Evolutionary conservation across 2,113 vertebrate species (phyloP).

Genomic region (Ctenodactylus gundi): DNA sequence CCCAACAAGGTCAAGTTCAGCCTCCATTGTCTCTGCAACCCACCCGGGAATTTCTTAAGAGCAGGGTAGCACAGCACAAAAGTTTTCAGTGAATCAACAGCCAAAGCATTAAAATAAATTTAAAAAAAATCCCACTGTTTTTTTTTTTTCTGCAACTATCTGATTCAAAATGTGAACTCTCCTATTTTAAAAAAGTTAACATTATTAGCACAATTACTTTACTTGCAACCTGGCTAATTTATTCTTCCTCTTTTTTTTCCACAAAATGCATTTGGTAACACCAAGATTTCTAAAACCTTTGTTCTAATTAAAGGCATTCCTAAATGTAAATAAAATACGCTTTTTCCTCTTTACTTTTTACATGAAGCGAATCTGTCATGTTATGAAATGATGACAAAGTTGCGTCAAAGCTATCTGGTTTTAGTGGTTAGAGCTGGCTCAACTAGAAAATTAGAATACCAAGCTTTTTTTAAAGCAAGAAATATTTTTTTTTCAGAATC

Average conservation of each 20-base stretch:
- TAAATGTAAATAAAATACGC: not conserved
- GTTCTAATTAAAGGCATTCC: not conserved
- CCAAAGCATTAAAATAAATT: not conserved
- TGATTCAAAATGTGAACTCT: slow-evolving; percentile 8
- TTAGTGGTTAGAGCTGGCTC: not conserved
- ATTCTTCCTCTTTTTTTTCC: slow-evolving; percentile 33
- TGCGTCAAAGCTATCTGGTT: slow-evolving; percentile 40
- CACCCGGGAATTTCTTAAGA: slow-evolving; percentile 68
- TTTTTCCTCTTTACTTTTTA: not conserved
- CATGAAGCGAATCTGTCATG: not conserved
- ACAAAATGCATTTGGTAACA: slow-evolving; percentile 37
- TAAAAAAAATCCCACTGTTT: not conserved
- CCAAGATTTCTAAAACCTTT: slow-evolving; percentile 16
- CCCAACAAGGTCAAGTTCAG: slow-evolving; percentile 41
- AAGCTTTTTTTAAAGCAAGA: not conserved
- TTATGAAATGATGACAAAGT: slow-evolving; percentile 9
- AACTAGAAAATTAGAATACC: slow-evolving; percentile 37
- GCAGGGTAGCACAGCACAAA: not conserved
- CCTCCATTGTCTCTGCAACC: slow-evolving; percentile 4
- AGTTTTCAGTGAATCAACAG: slow-evolving; percentile 21
- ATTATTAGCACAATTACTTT: not conserved
- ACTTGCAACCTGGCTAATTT: not conserved
- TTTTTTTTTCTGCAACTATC: not conserved
- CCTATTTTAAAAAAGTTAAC: slow-evolving; percentile 16
- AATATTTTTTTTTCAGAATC: slow-evolving; percentile 54